Evolutionary conservation across 2,888 invertebrate genomes (phyloP).

Genomic region (Ceraclea dissimilis): DNA sequence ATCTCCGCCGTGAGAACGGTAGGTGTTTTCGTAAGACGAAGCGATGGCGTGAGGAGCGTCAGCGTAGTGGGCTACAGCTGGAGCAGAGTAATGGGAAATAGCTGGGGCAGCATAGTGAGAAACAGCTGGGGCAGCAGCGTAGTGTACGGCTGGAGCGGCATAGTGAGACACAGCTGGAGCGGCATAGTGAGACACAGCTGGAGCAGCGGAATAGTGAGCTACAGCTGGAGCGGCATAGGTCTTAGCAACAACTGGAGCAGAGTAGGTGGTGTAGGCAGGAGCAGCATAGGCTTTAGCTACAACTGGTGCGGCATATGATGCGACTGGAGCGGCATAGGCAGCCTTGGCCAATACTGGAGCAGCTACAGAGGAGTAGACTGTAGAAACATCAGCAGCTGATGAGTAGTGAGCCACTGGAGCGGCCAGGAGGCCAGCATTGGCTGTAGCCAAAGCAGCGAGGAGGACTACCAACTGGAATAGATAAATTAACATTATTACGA

Average conservation of each 20-base stretch:
- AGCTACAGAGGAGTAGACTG: conserved; percentile 26
- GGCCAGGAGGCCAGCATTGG: conserved; percentile 24
- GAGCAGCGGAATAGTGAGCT: conserved; percentile 25
- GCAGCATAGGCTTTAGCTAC: conserved; percentile 29
- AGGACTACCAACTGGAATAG: conserved; percentile 22
- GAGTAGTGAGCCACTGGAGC: conserved; percentile 40
- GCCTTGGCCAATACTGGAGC: conserved; percentile 29
- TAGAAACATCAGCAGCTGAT: conserved; percentile 32
- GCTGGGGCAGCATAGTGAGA: conserved; percentile 13
- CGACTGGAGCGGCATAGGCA: conserved; percentile 28
- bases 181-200: conserved; percentile 28
- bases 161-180: conserved; percentile 26
- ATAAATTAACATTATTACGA: conserved; percentile 48
- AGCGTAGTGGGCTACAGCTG: conserved; percentile 27
- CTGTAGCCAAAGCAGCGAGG: conserved; percentile 26
- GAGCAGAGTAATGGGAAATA: conserved; percentile 10
- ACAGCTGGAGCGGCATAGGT: conserved; percentile 27
- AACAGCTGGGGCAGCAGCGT: conserved; percentile 26
- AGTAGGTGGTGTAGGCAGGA: conserved; percentile 27
- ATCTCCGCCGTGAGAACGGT: conserved; percentile 50
- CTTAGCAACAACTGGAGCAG: conserved; percentile 29
- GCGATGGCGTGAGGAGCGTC: conserved; percentile 33
- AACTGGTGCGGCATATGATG: conserved; percentile 31
- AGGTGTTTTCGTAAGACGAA: conserved; percentile 42
- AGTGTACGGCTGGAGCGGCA: conserved; percentile 30